A percentile compares a stretch with the other conserved stretches of the same genome.
These are phyloP conservation scores for Spilarctia lutea DNA, from an alignment of 2,888 invertebrate genomes.

Conservation along the genomic window DNA sequence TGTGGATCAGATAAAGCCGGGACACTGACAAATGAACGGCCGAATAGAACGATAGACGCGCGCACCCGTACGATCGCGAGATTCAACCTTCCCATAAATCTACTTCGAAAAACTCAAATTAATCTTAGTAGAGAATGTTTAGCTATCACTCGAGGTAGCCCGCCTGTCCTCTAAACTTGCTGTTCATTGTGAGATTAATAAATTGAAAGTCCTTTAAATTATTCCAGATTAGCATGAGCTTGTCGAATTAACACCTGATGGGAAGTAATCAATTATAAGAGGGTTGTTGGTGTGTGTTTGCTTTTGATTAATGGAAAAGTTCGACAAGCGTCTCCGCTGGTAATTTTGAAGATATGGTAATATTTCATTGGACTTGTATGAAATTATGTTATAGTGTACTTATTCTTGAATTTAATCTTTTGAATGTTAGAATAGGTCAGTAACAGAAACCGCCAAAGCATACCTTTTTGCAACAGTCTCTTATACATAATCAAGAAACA, in stretches of 20 bases:
- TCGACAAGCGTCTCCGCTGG: background rate
- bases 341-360: background rate
- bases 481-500: background rate
- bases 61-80: constrained; percentile 65
- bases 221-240: constrained; percentile 28
- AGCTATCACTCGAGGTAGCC: constrained; percentile 56
- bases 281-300: background rate
- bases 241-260: constrained; percentile 14
- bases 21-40: constrained; percentile 77
- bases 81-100: constrained; percentile 73
- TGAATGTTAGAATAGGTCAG: background rate
- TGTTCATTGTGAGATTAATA: constrained; percentile 42
- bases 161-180: constrained; percentile 30
- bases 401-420: background rate
- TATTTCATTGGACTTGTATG: background rate
- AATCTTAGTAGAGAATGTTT: constrained; percentile 67
- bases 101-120: constrained; percentile 78
- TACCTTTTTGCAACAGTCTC: background rate
- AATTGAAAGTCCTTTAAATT: constrained; percentile 41
- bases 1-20: constrained; percentile 68
- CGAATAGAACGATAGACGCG: constrained; percentile 65
- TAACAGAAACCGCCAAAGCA: background rate
- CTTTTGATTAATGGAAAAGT: constrained; percentile 5
- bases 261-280: constrained; percentile 11
- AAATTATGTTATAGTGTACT: background rate